These are phyloP conservation scores for Ceyx margarethae DNA, from an alignment of 2,113 vertebrate genomes.

Conservation along the genomic window DNA sequence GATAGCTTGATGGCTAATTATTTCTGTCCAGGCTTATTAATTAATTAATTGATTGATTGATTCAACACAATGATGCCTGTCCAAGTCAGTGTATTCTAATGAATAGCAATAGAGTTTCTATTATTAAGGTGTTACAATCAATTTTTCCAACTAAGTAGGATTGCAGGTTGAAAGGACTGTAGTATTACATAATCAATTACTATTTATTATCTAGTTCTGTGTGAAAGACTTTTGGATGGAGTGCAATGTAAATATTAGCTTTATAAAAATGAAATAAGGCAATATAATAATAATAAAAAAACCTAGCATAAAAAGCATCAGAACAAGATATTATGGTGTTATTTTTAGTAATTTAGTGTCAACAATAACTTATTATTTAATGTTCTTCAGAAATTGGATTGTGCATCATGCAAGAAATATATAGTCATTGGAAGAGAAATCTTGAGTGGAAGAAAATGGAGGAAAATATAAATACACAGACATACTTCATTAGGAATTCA, in stretches of 20 bases:
- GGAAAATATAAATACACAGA: background rate
- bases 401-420: background rate
- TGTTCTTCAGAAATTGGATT: slow-evolving; percentile 1
- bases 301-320: background rate
- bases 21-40: background rate
- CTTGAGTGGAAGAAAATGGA: background rate
- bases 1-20: background rate
- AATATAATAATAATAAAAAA: background rate
- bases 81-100: background rate
- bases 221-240: background rate
- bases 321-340: background rate
- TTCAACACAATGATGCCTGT: background rate
- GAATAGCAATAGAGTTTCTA: background rate
- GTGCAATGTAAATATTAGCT: background rate
- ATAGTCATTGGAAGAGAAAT: background rate
- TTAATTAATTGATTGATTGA: no score
- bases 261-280: background rate
- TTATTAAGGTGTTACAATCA: background rate
- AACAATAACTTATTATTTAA: slow-evolving; percentile 3
- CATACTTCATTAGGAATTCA: background rate
- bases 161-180: background rate
- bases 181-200: background rate
- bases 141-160: background rate
- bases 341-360: background rate
- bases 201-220: background rate